Base-by-base conservation (phyloP, 2,797 vertebrate genomes). In the Chelidonichthys spinosus region DNA sequence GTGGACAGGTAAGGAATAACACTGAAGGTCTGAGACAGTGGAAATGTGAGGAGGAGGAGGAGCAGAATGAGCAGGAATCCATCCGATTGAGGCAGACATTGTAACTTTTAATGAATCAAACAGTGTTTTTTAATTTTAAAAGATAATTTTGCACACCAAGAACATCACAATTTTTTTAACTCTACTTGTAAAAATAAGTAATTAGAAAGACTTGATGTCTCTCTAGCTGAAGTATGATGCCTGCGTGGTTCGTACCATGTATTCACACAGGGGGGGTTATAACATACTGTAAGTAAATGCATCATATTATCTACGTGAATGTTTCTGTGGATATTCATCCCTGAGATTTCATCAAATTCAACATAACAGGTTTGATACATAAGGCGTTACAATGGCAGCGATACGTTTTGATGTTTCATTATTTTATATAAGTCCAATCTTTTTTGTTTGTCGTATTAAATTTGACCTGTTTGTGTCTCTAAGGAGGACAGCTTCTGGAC, bases 401-500 rank as follows among this genome's bases (percentile, higher is more conserved):
- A 2, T 49, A 47, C 6, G 2, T 59, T 42, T 42, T 53, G 7
- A 47, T 3, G 47, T 37, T 49, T 6, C 60, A 17, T 63, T n/a
- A 47, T 36, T 47, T 15, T 13, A 14, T 13, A 43, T 11, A 49
- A n/a, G 47, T 35, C 13, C 5, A 25, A 63, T 33, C 11, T 7
- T 52, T 13, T 32, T 17, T 55, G 2, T 32, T 17, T 55, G 3
- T 61, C 25, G 43, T 17, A n/a, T 59, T 47, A n/a, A 32, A 44
- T 66, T 42, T 69, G 47, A 82, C 60, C 62, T 3, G 37, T n/a
- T 35, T 49, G 15, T 50, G 25, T 71, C 25, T 78, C 5, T 50
- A 56, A 53, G 4, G 46, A 74, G 17, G 33, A 50, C 7, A 58
- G 37, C 39, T 62, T 72, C 55, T 63, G 65, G 55, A 66, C 25